Evolutionary conservation across 2,888 invertebrate genomes (phyloP), one percentile per base, ranked within the genome.

Genomic region (Parelbella ahira): DNA sequence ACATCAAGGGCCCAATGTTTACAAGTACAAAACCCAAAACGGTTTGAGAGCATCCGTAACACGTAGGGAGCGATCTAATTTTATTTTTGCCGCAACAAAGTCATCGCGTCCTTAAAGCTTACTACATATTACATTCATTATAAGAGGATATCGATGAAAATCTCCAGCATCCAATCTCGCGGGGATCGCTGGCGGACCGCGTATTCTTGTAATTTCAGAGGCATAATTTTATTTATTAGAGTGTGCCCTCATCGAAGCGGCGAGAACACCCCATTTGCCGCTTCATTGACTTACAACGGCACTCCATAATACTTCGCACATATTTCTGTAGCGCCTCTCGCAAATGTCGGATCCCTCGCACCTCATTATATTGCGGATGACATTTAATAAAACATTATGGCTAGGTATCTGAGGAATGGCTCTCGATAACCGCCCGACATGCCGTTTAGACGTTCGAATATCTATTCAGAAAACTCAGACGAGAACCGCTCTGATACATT

Each of bases 151-250:
- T 82, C 79, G 78, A 82, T 77, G 80, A 68, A 73, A 81, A 81
- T 72, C 76, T 75, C 69, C 67, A 72, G 62, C 71, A 80, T 82
- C 86, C 86, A 86, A 86, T 86, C 83, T 81, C 80, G 68, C 68
- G 73, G 68, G 65, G 76, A 77, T 74, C 68, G 71, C 68, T 75
- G 67, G 66, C 62, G 65, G 67, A 65, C 68, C 71, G 74, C 80
- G 82, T 81, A 78, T 86, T 84, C 82, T 86, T 84, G 87, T 87
- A 86, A 87, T 87, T 87, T 86, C 83, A 78, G 77, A 71, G 78
- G 80, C 77, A 86, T 87, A 86, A 87, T 87, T 86, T 86, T 86
- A 86, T 87, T 86, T 87, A 86, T 87, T 86, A 86, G 83, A 83
- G 78, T 76, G 66, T 75, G 70, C 77, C 78, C 77, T 74, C 77